Evolutionary conservation across 2,113 vertebrate species (phyloP).

Genomic region (Columba janthina): DNA sequence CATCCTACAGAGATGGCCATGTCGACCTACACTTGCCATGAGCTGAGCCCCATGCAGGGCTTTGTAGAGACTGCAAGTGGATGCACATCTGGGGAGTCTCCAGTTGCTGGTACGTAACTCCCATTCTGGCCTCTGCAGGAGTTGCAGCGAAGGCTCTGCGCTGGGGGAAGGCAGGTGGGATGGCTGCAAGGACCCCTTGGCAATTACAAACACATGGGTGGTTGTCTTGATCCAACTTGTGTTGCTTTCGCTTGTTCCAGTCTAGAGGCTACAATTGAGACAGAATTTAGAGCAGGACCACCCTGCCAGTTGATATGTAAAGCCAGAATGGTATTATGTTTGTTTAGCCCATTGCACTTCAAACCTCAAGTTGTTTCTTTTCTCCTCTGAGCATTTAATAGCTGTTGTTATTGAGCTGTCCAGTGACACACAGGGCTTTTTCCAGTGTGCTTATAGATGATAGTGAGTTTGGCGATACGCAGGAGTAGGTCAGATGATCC

Average conservation of each 20-base stretch:
- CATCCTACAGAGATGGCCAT: accelerated
- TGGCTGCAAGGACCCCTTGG: background rate
- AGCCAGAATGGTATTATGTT: no score
- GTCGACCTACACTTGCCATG: accelerated
- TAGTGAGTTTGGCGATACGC: background rate
- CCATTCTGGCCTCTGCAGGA: background rate
- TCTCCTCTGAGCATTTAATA: background rate
- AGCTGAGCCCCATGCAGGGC: background rate
- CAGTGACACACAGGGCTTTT: background rate
- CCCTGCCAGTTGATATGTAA: background rate
- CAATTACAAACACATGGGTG: background rate
- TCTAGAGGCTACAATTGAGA: background rate
- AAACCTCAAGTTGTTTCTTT: background rate
- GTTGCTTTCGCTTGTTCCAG: background rate
- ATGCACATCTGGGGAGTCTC: background rate
- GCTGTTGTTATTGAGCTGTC: background rate
- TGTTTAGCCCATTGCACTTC: background rate
- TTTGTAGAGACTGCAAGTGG: accelerated
- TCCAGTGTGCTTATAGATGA: background rate
- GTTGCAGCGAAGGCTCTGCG: background rate
- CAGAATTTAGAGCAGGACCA: background rate
- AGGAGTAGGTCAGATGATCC: background rate
- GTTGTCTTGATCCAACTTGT: background rate
- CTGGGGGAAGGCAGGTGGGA: background rate
- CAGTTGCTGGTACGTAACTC: background rate